These are phyloP conservation scores for Idaea straminata DNA, from an alignment of 2,888 invertebrate species.

Conservation along the genomic window DNA sequence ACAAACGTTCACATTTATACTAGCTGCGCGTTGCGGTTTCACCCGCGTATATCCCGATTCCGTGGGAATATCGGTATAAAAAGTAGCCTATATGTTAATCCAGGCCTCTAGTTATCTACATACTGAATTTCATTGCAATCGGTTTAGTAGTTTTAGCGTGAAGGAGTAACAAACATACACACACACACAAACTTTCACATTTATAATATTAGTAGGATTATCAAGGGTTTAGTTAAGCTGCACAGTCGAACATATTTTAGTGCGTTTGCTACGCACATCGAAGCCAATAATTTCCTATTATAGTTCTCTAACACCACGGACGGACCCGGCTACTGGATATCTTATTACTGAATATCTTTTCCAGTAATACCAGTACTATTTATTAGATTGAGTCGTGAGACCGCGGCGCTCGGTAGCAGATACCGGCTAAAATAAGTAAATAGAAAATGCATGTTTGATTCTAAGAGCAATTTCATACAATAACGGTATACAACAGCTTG, in stretches of 20 bases:
- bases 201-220: too few relatives aligned
- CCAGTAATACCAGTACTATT: slow-evolving; percentile 67
- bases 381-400: slow-evolving; percentile 79
- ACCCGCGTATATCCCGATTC: too few relatives aligned
- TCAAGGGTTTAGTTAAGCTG: too few relatives aligned
- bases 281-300: slow-evolving; percentile 61
- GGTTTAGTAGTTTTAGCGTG: too few relatives aligned
- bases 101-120: too few relatives aligned
- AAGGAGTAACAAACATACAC: too few relatives aligned
- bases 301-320: slow-evolving; percentile 49
- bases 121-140: too few relatives aligned
- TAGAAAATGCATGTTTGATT: slow-evolving; percentile 49
- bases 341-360: slow-evolving; percentile 69
- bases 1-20: too few relatives aligned
- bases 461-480: slow-evolving; percentile 40
- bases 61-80: too few relatives aligned
- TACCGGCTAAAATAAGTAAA: slow-evolving; percentile 67
- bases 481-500: slow-evolving; percentile 38
- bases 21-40: too few relatives aligned
- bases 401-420: slow-evolving; percentile 58
- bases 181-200: too few relatives aligned
- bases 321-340: slow-evolving; percentile 64
- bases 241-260: slow-evolving; percentile 24
- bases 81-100: too few relatives aligned
- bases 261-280: slow-evolving; percentile 33